A percentile compares a stretch with the other conserved stretches of the same genome.
phyloP scores from a whole-genome alignment of 2,113 vertebrate species.

The Vulpes vulpes region DNA sequence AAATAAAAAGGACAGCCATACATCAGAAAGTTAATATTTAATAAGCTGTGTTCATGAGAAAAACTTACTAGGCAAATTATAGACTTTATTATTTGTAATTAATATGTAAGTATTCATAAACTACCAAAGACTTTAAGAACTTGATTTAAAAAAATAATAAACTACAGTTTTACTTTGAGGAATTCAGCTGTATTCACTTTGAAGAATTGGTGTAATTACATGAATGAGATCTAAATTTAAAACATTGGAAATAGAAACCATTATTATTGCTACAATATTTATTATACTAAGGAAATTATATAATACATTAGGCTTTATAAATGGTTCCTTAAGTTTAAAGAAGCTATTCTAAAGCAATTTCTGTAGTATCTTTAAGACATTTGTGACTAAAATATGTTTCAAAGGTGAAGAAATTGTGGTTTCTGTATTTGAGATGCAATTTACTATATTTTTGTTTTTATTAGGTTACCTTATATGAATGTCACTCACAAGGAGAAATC shows the following conservation, averaged over 20 bases:
- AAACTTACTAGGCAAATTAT: not conserved
- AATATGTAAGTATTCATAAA: not conserved
- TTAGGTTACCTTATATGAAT: slow-evolving; percentile 98
- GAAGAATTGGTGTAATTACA: not conserved
- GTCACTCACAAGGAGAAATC: slow-evolving; percentile 98
- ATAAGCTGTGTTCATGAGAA: not conserved
- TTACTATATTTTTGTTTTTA: slow-evolving; percentile 56
- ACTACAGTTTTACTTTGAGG: not conserved
- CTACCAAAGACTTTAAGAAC: not conserved
- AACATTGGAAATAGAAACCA: not conserved
- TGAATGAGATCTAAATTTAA: slow-evolving; percentile 34
- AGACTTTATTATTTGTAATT: not conserved
- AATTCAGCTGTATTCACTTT: not conserved
- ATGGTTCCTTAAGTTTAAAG: slow-evolving; percentile 54
- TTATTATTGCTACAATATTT: slow-evolving; percentile 7
- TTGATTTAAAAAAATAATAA: not conserved
- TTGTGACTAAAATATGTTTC: slow-evolving; percentile 9
- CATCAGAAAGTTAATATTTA: slow-evolving; percentile 11
- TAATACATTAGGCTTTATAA: slow-evolving; percentile 42
- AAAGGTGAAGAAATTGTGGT: not conserved
- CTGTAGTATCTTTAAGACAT: not conserved
- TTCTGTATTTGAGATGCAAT: slow-evolving; percentile 51
- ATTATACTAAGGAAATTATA: not conserved
- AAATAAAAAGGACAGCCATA: slow-evolving; percentile 2
- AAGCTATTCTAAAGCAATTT: slow-evolving; percentile 33